These are phyloP conservation scores for Melanchra persicariae DNA, from an alignment of 2,888 invertebrate species.

Conservation along the genomic window DNA sequence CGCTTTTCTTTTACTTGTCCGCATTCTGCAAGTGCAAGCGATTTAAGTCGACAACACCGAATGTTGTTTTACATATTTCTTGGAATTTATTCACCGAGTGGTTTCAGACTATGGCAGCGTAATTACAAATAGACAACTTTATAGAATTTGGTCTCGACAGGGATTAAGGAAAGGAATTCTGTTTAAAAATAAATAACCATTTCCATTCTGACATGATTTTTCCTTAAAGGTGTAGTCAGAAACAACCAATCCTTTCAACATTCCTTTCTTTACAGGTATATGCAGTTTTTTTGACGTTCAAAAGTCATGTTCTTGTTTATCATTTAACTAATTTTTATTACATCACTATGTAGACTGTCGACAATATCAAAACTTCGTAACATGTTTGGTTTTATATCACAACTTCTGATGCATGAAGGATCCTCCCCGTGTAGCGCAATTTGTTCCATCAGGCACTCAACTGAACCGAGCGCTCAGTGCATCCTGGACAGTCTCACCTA, in stretches of 20 bases:
- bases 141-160: constrained; percentile 14
- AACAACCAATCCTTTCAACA: background rate
- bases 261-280: background rate
- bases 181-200: background rate
- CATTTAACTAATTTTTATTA: too few species aligned
- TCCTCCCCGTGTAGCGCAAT: too few species aligned
- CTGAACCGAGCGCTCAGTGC: too few species aligned
- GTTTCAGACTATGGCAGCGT: constrained; percentile 11
- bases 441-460: too few species aligned
- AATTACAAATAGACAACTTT: constrained; percentile 18
- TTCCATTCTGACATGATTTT: background rate
- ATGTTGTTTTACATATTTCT: constrained; percentile 45
- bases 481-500: too few species aligned
- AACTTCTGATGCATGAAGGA: too few species aligned
- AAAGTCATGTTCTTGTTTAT: too few species aligned
- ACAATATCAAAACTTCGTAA: background rate
- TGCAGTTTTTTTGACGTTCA: background rate
- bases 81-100: constrained; percentile 24
- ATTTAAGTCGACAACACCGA: constrained; percentile 31
- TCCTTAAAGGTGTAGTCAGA: background rate
- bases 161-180: background rate
- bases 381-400: background rate
- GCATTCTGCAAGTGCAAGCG: constrained; percentile 33
- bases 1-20: constrained; percentile 8
- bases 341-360: too few species aligned